Percentiles rank a stretch among this genome's conserved stretches.
phyloP scores from a whole-genome alignment of 2,797 vertebrate genomes.

The Novumbra hubbsi region DNA sequence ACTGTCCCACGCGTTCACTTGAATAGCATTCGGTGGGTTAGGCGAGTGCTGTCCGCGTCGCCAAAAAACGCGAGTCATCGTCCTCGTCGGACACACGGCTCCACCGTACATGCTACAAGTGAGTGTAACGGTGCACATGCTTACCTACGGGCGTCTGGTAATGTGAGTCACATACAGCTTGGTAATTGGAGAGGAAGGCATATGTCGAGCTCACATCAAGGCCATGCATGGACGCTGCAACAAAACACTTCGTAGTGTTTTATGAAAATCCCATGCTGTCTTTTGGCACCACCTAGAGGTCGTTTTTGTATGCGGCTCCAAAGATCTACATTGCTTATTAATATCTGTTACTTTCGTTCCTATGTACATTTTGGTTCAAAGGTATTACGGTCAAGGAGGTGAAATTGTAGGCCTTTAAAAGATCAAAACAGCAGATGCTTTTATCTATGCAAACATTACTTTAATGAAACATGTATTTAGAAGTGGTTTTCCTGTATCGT shows the following conservation, averaged over 20 bases:
- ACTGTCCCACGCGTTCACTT: background rate
- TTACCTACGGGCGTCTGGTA: background rate
- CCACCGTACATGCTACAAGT: background rate
- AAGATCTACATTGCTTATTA: too few species aligned
- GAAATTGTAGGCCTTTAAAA: too few species aligned
- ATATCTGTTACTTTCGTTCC: too few species aligned
- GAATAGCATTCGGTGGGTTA: constrained; percentile 7
- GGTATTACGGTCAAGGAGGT: too few species aligned
- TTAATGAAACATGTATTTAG: too few species aligned
- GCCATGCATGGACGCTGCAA: constrained; percentile 4
- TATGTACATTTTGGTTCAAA: too few species aligned
- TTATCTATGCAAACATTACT: too few species aligned
- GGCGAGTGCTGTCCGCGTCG: background rate
- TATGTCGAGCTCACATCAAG: background rate
- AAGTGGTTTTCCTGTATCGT: too few species aligned
- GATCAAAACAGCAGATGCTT: too few species aligned
- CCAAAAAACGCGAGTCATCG: background rate
- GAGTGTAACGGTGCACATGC: background rate
- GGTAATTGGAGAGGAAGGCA: constrained; percentile 6
- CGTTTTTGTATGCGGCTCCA: background rate
- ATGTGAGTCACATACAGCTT: constrained; percentile 2
- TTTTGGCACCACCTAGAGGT: constrained; percentile 25
- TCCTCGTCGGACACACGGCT: background rate
- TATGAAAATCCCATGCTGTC: constrained; percentile 22
- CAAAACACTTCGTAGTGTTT: constrained; percentile 14